Evolutionary conservation across 2,113 vertebrate species (phyloP), one percentile per base, ranked within the genome.

Genomic region (Catharus bicknelli): DNA sequence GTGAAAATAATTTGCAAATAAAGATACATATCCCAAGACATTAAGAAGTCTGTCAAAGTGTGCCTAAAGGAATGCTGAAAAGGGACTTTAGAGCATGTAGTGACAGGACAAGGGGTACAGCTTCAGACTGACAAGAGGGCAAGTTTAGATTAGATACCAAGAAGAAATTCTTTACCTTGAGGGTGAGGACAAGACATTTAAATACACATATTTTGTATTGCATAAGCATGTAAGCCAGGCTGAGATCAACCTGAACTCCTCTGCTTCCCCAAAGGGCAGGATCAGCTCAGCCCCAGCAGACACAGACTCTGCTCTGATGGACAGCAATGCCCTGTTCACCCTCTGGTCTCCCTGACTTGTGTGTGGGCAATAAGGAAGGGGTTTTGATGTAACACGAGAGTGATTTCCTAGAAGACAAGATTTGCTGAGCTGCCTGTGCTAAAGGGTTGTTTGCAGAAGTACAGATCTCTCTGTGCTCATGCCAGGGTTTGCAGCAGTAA

Each of bases 401-500:
- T 26, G 27, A 47, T 87, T 94, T 84, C 78, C 67, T 75, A 61
- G 82, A 72, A 54, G 43, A n/a, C 11, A 59, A 69, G 70, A n/a
- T 66, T 63, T 57, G 11, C 58, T 5, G 57, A 64, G 79, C 62
- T 79, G 67, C 23, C 30, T 88, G n/a, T 59, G 57, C 70, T 40
- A 66, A 83, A 54, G 58, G 27, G n/a, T 5, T 53, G 42, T 68
- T 64, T 83, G 80, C 67, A 85, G 88, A 74, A 69, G 85, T 2
- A 3, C 20, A 5, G 42, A 51, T 87, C 63, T 66, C 32, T 63
- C 53, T 64, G 9, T 76, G 62, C 23, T 50, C 27, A 1, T 55
- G 74, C 58, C 74, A 68, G 58, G 30, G 38, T 83, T 68, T 85
- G 82, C 75, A 85, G 67, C 51, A 90, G 83, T 85, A 95, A 73